These are phyloP conservation scores for Apodemia duryi DNA, from an alignment of 2,888 invertebrate genomes.

Conservation along the genomic window DNA sequence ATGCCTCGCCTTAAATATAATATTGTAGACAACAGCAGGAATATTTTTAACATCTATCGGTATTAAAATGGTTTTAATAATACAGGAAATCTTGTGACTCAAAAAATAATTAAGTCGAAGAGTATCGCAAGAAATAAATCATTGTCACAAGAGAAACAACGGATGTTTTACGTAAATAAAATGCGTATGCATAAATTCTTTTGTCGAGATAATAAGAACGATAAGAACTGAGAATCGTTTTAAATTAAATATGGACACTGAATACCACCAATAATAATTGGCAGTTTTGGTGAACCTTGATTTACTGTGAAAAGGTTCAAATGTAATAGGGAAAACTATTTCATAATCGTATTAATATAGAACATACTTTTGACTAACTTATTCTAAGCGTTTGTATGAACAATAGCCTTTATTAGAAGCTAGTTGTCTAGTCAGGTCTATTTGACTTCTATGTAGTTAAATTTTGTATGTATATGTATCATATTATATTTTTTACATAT, in stretches of 20 bases:
- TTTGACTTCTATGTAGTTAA: too few relatives aligned
- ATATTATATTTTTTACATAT: too few relatives aligned
- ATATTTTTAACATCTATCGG: too few relatives aligned
- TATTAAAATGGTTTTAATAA: too few relatives aligned
- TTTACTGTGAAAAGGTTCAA: neutral
- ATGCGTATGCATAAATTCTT: neutral
- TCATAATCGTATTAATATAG: too few relatives aligned
- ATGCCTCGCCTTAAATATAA: too few relatives aligned
- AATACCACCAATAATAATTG: neutral
- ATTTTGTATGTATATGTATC: too few relatives aligned
- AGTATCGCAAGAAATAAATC: neutral
- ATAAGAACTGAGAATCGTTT: neutral
- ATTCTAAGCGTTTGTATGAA: too few relatives aligned
- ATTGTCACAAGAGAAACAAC: neutral
- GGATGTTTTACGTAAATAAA: neutral
- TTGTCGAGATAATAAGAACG: neutral
- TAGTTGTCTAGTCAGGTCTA: too few relatives aligned
- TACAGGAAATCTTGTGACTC: neutral
- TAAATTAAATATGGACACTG: neutral
- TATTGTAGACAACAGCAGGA: too few relatives aligned
- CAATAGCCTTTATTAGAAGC: too few relatives aligned
- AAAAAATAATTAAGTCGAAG: neutral
- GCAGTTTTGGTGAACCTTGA: neutral
- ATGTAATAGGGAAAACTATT: neutral
- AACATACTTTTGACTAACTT: too few relatives aligned